Evolutionary conservation across 2,888 invertebrate genomes (phyloP), one percentile per base, ranked within the genome.

Genomic region (Drosophila mercatorum): DNA sequence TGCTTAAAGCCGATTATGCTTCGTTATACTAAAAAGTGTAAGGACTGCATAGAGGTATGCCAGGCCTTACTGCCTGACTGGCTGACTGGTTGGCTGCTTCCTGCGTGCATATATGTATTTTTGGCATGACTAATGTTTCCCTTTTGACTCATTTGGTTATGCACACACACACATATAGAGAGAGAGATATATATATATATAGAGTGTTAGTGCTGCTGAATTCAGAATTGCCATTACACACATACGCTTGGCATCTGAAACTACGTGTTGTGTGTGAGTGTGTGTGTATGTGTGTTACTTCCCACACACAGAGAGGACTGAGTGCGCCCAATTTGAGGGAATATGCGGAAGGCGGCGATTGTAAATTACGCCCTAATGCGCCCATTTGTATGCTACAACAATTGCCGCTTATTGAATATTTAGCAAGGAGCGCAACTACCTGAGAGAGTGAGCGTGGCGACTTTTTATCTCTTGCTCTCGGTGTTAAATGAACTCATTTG

Each of bases 331-430:
- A 74, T 85, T 85, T 85, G 65, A 40, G 61, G 38, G 12, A 53
- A 44, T 68, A 55, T 65, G 44, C 60, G 63, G 34, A 72, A 46
- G 52, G 52, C 73, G 67, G 55, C 83, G 88, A 87, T 87, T 87
- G 90, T 83, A 90, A 88, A 90, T 90, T 90, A 83, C 82, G 77
- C 74, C 80, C 60, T 89, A 87, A 90, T 86, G 84, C 84, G 82
- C 74, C 88, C 90, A 90, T 90, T 89, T 90, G 89, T 89, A 90
- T 88, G 90, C 89, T 87, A 78, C 84, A 87, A 84, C 81, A 88
- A 89, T 80, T 83, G 89, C 87, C 78, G 90, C 89, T 89, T 90
- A 88, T 88, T 90, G 90, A 90, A 88, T 90, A 88, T 88, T 88
- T 90, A 87, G 84, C 78, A 70, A 68, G 85, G 68, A 60, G 64